Evolutionary conservation across 2,888 invertebrate genomes (phyloP).

Genomic region (Lottia scabra): DNA sequence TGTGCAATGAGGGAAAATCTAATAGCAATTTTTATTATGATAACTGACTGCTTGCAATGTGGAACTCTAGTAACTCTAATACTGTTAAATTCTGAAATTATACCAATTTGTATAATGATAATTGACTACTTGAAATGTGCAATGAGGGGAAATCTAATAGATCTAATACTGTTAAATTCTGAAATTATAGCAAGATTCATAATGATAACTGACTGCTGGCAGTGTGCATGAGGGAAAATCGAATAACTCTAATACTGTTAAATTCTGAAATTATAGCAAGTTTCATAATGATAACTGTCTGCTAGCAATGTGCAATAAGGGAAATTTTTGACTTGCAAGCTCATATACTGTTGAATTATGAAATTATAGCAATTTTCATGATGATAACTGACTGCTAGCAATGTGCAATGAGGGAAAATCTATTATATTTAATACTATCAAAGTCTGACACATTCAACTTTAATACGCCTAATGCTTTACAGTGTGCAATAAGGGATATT

Average conservation of each 20-base stretch:
- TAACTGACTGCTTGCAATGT: too few relatives aligned
- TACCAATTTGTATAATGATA: too few relatives aligned
- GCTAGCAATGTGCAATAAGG: too few relatives aligned
- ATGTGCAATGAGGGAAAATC: too few relatives aligned
- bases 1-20: too few relatives aligned
- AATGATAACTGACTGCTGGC: background rate
- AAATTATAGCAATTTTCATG: constrained; percentile 19
- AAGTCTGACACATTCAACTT: constrained; percentile 49
- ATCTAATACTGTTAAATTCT: constrained; percentile 61
- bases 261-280: constrained; percentile 53
- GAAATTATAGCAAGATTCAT: constrained; percentile 25
- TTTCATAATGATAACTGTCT: too few relatives aligned
- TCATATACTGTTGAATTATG: constrained; percentile 61
- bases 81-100: constrained; percentile 57
- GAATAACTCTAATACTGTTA: constrained; percentile 57
- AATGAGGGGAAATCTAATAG: constrained; percentile 49
- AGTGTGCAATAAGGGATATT: too few relatives aligned
- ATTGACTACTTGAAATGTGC: too few relatives aligned
- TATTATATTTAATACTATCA: constrained; percentile 42
- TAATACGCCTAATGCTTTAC: too few relatives aligned
- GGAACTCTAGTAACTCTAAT: too few relatives aligned
- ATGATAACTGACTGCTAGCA: background rate
- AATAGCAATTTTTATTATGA: too few relatives aligned
- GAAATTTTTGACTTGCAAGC: constrained; percentile 39
- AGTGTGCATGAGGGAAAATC: too few relatives aligned